A percentile compares a stretch with the other conserved stretches of the same genome.
phyloP scores from a whole-genome alignment of 2,797 vertebrate genomes.

The Sebastes variabilis region DNA sequence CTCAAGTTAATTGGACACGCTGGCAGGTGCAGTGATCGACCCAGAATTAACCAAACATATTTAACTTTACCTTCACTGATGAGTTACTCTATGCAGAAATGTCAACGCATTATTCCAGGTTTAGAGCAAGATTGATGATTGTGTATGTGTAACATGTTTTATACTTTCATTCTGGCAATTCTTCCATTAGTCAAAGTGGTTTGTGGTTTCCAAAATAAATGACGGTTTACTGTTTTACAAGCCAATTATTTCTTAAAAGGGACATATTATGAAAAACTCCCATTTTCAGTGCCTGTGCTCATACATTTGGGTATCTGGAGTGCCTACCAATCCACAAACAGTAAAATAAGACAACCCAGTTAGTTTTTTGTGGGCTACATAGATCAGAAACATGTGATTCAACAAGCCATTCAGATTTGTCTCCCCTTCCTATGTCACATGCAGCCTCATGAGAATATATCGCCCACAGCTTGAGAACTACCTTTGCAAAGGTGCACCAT shows the following conservation, averaged over 20 bases:
- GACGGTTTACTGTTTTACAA: background rate
- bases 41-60: background rate
- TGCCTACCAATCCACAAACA: no score
- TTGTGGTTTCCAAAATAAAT: background rate
- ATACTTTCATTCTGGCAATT: background rate
- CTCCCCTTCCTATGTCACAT: no score
- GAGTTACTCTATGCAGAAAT: background rate
- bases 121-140: constrained; percentile 22
- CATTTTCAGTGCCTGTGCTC: no score
- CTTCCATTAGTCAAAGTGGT: background rate
- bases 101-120: background rate
- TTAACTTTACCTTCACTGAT: background rate
- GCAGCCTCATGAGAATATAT: no score
- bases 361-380: no score
- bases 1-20: background rate
- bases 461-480: no score
- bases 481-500: no score
- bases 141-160: constrained; percentile 1
- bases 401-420: no score
- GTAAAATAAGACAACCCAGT: no score
- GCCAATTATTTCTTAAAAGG: background rate
- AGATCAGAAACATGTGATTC: no score
- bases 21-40: background rate
- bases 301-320: no score
- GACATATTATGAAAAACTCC: no score